These are phyloP conservation scores for Drosophila burlai DNA, from an alignment of 1,140 invertebrate genomes.

Conservation along the genomic window DNA sequence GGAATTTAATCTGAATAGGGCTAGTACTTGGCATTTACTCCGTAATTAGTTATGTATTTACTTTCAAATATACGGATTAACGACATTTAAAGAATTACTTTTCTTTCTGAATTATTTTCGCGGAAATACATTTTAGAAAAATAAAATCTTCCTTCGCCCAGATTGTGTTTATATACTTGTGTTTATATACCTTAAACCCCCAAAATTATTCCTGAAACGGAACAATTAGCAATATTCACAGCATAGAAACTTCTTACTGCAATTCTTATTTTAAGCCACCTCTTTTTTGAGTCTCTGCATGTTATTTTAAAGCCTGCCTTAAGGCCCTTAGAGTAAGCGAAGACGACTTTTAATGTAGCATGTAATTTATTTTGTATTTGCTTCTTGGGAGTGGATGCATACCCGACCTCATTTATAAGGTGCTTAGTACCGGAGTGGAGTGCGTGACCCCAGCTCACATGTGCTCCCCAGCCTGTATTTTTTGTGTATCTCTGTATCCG, in stretches of 20 bases:
- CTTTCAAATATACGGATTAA: neutral
- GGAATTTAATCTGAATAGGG: neutral
- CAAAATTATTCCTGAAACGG: no score
- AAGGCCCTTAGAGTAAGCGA: no score
- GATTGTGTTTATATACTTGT: no score
- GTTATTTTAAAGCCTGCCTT: no score
- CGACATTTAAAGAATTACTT: no score
- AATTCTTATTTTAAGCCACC: no score
- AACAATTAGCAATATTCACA: no score
- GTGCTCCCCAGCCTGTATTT: constrained; percentile 8
- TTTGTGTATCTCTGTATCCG: neutral
- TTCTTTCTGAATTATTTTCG: neutral
- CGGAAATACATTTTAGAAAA: neutral
- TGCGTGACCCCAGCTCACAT: constrained; percentile 71
- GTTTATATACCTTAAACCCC: no score
- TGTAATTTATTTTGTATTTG: neutral
- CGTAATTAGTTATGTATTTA: no score
- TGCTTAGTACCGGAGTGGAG: constrained; percentile 31
- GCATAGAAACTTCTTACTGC: no score
- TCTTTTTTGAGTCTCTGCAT: no score
- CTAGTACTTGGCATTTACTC: neutral
- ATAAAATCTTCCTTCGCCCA: neutral
- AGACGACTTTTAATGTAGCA: neutral
- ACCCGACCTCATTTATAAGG: neutral
- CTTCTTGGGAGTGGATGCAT: neutral